Evolutionary conservation across 2,113 vertebrate genomes (phyloP).

Genomic region (Otus sunia): DNA sequence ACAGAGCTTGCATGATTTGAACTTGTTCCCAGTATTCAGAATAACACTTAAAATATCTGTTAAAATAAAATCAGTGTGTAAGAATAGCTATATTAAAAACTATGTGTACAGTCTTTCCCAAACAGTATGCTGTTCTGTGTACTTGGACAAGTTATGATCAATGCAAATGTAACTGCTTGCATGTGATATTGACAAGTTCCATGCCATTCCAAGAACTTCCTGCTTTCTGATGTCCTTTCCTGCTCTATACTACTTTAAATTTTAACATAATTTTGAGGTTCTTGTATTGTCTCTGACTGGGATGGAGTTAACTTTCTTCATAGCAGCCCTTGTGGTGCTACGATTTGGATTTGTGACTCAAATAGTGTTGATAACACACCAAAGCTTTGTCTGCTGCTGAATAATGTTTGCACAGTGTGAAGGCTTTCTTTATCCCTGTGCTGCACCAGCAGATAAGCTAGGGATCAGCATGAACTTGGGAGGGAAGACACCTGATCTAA

Average conservation of each 20-base stretch:
- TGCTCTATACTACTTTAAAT: neutral
- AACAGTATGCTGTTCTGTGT: neutral
- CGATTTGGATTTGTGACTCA: neutral
- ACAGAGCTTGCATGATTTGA: neutral
- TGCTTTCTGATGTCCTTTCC: neutral
- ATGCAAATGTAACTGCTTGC: neutral
- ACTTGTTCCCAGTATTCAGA: neutral
- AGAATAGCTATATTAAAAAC: neutral
- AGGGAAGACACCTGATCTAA: neutral
- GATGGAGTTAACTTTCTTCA: neutral
- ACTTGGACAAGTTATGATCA: neutral
- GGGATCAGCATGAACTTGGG: neutral
- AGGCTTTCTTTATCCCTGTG: neutral
- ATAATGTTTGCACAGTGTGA: neutral
- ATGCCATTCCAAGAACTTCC: neutral
- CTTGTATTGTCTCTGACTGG: neutral
- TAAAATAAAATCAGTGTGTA: neutral
- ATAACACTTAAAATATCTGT: neutral
- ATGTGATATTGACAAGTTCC: neutral
- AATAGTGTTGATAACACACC: neutral
- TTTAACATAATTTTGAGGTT: neutral
- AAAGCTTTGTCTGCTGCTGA: neutral
- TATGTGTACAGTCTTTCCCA: neutral
- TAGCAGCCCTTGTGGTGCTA: neutral
- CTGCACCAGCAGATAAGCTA: neutral